Conservation (phyloP, 2,797 vertebrate genomes). For the Benthosema pterotum region DNA sequence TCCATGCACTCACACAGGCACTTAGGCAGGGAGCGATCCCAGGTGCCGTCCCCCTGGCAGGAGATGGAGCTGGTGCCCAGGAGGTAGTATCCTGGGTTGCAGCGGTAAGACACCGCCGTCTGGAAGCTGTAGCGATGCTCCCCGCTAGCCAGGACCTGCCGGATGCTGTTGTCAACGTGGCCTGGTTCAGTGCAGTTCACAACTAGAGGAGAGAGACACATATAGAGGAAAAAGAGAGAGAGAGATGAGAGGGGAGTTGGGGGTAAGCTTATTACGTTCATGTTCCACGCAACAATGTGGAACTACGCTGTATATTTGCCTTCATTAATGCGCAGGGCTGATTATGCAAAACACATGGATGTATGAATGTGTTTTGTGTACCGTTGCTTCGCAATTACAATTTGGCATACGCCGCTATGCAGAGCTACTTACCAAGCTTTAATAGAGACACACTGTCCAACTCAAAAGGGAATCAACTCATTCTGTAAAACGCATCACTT, state of each 20-base stretch:
- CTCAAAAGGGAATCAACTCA: background rate
- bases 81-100: conserved; percentile 92
- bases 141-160: conserved; percentile 88
- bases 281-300: no score
- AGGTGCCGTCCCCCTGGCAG: conserved; percentile 96
- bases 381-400: background rate
- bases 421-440: background rate
- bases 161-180: conserved; percentile 91
- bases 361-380: background rate
- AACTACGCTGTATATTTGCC: no score
- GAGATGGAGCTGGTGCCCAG: conserved; percentile 91
- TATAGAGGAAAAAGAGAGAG: background rate
- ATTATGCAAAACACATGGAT: background rate
- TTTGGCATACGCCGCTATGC: background rate
- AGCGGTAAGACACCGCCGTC: conserved; percentile 91
- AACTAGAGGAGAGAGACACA: conserved; percentile 75
- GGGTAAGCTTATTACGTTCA: no score
- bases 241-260: background rate
- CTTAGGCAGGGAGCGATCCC: conserved; percentile 93
- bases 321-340: background rate
- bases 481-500: conserved; percentile 23
- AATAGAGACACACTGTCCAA: background rate
- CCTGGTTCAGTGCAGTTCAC: conserved; percentile 97
- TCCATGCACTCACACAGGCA: conserved; percentile 91
- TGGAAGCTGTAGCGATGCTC: conserved; percentile 94